phyloP scores from a whole-genome alignment of 2,888 invertebrate species.

The Tetanocera ferruginea region DNA sequence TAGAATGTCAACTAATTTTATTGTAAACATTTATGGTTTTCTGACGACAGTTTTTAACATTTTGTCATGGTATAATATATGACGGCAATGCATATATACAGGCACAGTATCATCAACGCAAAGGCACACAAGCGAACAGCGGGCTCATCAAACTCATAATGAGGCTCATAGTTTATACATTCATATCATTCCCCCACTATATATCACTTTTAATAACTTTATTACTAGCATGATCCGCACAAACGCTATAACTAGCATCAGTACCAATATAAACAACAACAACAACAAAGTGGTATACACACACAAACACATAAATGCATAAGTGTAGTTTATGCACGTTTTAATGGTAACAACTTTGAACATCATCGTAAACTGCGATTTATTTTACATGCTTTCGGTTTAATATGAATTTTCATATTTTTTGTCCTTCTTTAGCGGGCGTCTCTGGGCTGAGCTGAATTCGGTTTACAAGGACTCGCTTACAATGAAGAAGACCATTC shows the following conservation, averaged over 20 bases:
- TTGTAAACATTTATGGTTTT: no score
- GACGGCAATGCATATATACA: not conserved
- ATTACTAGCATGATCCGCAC: conserved; percentile 4
- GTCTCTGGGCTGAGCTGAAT: not conserved
- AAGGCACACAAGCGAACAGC: not conserved
- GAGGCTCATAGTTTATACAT: conserved; percentile 2
- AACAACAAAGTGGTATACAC: not conserved
- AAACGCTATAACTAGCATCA: conserved; percentile 12
- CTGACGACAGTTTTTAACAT: no score
- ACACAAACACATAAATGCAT: not conserved
- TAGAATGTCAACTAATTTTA: no score
- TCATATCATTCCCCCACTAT: conserved; percentile 10
- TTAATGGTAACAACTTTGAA: conserved; percentile 26
- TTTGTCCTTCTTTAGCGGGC: not conserved
- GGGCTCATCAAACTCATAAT: not conserved
- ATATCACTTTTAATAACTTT: conserved; percentile 27
- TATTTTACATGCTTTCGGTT: conserved; percentile 21
- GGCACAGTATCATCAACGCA: conserved; percentile 18
- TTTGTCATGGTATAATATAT: not conserved
- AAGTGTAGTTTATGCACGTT: not conserved
- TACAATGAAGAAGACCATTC: not conserved
- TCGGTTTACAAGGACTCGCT: not conserved
- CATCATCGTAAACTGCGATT: conserved; percentile 31
- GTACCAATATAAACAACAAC: conserved; percentile 13
- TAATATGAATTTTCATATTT: conserved; percentile 21